Conservation (phyloP, 2,888 invertebrate genomes). For the Escarpia spicata region DNA sequence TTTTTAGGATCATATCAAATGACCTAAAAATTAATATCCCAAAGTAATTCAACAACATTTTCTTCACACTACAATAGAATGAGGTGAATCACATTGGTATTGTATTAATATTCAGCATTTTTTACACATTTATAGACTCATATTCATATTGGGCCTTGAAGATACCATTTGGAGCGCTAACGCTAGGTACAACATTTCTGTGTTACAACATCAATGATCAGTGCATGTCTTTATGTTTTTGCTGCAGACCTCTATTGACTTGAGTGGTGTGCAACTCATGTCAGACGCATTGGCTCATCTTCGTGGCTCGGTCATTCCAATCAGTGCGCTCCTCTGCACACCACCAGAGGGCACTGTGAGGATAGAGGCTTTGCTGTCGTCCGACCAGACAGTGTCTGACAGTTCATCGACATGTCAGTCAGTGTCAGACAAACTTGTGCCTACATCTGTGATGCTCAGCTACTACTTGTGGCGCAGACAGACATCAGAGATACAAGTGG, state of each 20-base stretch:
- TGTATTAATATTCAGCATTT: too few relatives aligned
- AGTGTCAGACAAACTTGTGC: background rate
- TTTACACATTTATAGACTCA: too few relatives aligned
- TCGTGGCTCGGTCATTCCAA: background rate
- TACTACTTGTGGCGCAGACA: background rate
- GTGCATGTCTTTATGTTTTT: background rate
- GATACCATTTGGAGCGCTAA: too few relatives aligned
- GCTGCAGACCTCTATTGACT: background rate
- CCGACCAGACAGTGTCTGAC: background rate
- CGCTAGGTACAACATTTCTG: background rate
- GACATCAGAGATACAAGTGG: background rate
- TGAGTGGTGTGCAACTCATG: background rate
- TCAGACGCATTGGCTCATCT: background rate
- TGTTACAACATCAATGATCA: background rate
- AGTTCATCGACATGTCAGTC: background rate
- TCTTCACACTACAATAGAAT: too few relatives aligned
- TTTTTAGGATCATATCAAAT: too few relatives aligned
- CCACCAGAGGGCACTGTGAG: background rate
- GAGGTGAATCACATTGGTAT: too few relatives aligned
- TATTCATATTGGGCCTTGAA: too few relatives aligned
- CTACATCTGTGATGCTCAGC: background rate
- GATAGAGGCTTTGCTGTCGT: background rate
- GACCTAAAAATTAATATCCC: too few relatives aligned
- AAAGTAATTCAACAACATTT: too few relatives aligned
- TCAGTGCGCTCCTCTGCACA: background rate